A percentile compares a stretch with the other conserved stretches of the same genome.
phyloP scores from a whole-genome alignment of 2,113 vertebrate species.

The Istiophorus platypterus region DNA sequence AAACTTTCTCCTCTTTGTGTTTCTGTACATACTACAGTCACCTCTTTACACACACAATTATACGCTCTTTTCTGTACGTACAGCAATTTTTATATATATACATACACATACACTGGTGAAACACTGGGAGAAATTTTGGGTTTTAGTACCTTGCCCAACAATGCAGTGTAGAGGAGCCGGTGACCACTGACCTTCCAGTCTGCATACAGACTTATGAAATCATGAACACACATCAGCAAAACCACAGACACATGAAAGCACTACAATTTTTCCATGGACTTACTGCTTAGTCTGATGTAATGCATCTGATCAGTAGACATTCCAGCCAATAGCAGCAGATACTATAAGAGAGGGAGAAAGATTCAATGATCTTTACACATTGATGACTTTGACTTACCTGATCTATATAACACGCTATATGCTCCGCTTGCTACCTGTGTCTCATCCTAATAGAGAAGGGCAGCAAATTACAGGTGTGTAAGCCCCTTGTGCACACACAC shows the following conservation, averaged over 20 bases:
- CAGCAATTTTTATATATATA: no score
- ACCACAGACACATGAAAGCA: background rate
- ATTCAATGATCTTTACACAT: slow-evolving; percentile 84
- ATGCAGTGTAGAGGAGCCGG: no score
- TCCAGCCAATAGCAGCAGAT: slow-evolving; percentile 55
- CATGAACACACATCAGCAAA: background rate
- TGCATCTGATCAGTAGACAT: slow-evolving; percentile 32
- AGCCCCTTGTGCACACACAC: slow-evolving; percentile 33
- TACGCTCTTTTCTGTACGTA: no score
- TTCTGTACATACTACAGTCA: background rate
- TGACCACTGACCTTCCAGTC: no score
- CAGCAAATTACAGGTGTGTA: slow-evolving; percentile 82
- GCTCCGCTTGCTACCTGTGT: slow-evolving; percentile 78
- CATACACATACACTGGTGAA: no score
- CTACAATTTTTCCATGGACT: background rate
- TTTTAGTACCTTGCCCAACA: no score
- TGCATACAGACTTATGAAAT: background rate
- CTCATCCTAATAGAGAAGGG: slow-evolving; percentile 78
- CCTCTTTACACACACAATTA: no score
- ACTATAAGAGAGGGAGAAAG: slow-evolving; percentile 60
- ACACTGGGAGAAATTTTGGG: no score
- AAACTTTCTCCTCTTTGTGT: slow-evolving; percentile 66
- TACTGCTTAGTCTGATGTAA: background rate
- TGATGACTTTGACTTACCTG: slow-evolving; percentile 84
- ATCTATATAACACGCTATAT: slow-evolving; percentile 86